Conservation (phyloP, 1,140 invertebrate genomes). For the Uloborus diversus region DNA sequence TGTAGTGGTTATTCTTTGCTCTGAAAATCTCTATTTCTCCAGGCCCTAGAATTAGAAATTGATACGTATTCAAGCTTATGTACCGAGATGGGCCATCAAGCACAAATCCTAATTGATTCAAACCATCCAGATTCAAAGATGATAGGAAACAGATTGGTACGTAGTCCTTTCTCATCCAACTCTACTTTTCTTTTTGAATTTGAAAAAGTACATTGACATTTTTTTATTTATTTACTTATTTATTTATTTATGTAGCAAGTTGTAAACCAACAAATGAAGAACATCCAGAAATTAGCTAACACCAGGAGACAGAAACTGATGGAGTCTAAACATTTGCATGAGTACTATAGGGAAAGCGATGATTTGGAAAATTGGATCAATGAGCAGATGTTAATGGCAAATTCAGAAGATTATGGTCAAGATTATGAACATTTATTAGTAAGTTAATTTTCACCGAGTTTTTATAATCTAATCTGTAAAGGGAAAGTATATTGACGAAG, state of each 20-base stretch:
- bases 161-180: too few species aligned
- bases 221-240: neutral
- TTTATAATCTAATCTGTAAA: too few species aligned
- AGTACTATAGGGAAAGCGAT: constrained; percentile 89
- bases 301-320: constrained; percentile 84
- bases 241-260: constrained; percentile 62
- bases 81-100: constrained; percentile 89
- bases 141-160: constrained; percentile 78
- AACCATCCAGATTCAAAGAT: constrained; percentile 79
- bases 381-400: constrained; percentile 89
- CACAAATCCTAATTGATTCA: constrained; percentile 77
- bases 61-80: constrained; percentile 94
- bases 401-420: constrained; percentile 94
- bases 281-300: constrained; percentile 81
- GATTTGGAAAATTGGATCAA: constrained; percentile 95
- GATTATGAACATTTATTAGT: constrained; percentile 96
- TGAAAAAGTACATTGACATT: constrained; percentile 59
- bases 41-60: constrained; percentile 89
- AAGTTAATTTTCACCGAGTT: too few species aligned
- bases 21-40: too few species aligned
- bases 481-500: too few species aligned
- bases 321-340: constrained; percentile 90
- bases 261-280: constrained; percentile 77
- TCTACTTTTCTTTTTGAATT: too few species aligned
- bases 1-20: too few species aligned